A percentile compares a stretch with the other conserved stretches of the same genome.
phyloP scores from a whole-genome alignment of 2,888 invertebrate species.

The Encarsia formosa region DNA sequence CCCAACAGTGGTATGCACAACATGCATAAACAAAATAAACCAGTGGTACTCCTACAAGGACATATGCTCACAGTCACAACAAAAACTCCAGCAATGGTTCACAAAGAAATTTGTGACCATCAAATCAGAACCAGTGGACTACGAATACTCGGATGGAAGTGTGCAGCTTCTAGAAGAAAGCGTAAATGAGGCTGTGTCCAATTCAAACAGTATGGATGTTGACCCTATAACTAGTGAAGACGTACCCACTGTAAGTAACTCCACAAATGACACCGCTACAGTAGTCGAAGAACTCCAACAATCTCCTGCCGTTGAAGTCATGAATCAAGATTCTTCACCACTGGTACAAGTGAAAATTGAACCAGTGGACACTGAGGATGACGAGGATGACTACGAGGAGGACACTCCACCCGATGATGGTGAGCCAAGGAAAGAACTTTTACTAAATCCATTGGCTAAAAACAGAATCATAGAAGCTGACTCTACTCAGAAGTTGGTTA shows the following conservation, averaged over 20 bases:
- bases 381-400: constrained; percentile 37
- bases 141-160: constrained; percentile 44
- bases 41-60: constrained; percentile 65
- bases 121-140: constrained; percentile 57
- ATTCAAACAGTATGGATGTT: not conserved
- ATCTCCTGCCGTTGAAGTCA: too few relatives aligned
- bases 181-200: constrained; percentile 5
- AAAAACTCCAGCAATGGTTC: constrained; percentile 60
- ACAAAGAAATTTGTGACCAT: constrained; percentile 40
- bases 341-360: constrained; percentile 49
- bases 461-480: constrained; percentile 43
- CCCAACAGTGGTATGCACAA: constrained; percentile 63
- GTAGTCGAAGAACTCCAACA: constrained; percentile 1
- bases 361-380: constrained; percentile 42
- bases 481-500: constrained; percentile 37
- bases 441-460: constrained; percentile 41
- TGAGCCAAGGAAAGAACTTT: constrained; percentile 30
- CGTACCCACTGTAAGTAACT: not conserved
- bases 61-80: constrained; percentile 63
- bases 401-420: constrained; percentile 36
- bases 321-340: too few relatives aligned
- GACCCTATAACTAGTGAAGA: not conserved
- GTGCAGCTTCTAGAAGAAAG: constrained; percentile 31
- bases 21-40: constrained; percentile 62
- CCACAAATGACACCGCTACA: constrained; percentile 4